Evolutionary conservation across 2,113 vertebrate genomes (phyloP).

Genomic region (Pelobates fuscus): DNA sequence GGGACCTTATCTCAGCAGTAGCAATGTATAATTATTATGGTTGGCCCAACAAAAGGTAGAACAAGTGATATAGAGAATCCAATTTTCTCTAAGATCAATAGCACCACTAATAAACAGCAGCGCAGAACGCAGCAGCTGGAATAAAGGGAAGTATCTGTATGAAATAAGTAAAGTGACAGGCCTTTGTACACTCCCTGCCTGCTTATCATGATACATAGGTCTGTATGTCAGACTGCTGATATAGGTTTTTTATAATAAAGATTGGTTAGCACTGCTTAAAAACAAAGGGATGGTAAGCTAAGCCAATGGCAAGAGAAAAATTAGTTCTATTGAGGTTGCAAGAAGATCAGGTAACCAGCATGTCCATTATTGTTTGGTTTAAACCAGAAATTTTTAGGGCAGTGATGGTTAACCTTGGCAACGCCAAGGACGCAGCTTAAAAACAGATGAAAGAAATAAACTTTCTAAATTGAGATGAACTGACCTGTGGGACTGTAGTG

Average conservation of each 20-base stretch:
- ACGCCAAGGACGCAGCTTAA: no score
- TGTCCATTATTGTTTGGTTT: background rate
- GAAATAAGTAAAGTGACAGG: slow-evolving; percentile 12
- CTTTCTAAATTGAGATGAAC: no score
- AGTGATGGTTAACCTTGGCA: no score
- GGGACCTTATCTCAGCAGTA: slow-evolving; percentile 18
- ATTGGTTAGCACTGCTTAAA: background rate
- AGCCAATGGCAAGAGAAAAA: no score
- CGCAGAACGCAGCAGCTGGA: slow-evolving; percentile 9
- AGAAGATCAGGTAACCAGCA: background rate
- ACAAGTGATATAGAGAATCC: slow-evolving; percentile 42
- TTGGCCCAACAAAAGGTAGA: slow-evolving; percentile 43
- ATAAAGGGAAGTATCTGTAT: slow-evolving; percentile 4
- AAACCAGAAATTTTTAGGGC: no score
- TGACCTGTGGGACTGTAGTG: no score
- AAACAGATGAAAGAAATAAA: no score
- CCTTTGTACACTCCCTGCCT: background rate
- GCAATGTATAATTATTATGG: slow-evolving; percentile 26
- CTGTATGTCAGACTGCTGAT: background rate
- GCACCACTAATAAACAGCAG: slow-evolving; percentile 33
- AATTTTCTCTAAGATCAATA: slow-evolving; percentile 46
- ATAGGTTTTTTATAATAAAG: slow-evolving; percentile 4
- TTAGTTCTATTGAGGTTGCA: no score
- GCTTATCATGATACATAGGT: background rate
- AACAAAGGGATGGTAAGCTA: background rate